These are phyloP conservation scores for Caenorhabditis drosophilae DNA, from an alignment of 2,888 invertebrate species.

Conservation along the genomic window DNA sequence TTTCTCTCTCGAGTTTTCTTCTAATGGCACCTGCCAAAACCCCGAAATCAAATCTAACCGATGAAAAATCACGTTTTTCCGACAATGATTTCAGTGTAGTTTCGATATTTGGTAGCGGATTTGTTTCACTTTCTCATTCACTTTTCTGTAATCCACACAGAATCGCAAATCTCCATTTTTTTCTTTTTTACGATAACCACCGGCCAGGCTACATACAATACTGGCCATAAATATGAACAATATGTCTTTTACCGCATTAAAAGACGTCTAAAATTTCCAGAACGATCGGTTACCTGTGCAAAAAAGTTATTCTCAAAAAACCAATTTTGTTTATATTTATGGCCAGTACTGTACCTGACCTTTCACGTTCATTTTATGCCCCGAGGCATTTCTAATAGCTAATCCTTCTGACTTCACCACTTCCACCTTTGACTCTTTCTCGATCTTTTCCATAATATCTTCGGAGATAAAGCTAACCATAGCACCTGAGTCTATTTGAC, in stretches of 20 bases:
- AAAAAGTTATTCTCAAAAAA: too few relatives aligned
- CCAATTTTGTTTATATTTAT: too few relatives aligned
- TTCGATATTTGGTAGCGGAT: slow-evolving; percentile 49
- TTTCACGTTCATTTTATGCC: not conserved
- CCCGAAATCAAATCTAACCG: slow-evolving; percentile 47
- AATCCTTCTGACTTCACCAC: not conserved
- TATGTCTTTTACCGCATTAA: too few relatives aligned
- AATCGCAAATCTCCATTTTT: slow-evolving; percentile 40
- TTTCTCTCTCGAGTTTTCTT: slow-evolving; percentile 31
- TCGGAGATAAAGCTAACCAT: too few relatives aligned
- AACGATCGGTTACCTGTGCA: too few relatives aligned
- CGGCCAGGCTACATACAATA: slow-evolving; percentile 7
- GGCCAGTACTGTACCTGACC: too few relatives aligned
- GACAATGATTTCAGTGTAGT: slow-evolving; percentile 27
- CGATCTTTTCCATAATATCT: not conserved
- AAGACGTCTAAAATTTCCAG: too few relatives aligned
- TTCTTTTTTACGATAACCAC: slow-evolving; percentile 41
- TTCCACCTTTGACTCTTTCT: not conserved
- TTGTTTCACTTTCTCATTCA: slow-evolving; percentile 38
- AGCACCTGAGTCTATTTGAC: too few relatives aligned
- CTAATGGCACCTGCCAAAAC: slow-evolving; percentile 52
- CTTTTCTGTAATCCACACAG: slow-evolving; percentile 49
- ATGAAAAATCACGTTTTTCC: slow-evolving; percentile 29
- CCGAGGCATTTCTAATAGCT: not conserved
- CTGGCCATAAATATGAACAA: too few relatives aligned